Evolutionary conservation across 2,797 vertebrate genomes (phyloP), one percentile per base, ranked within the genome.

Genomic region (Coilia nasus): DNA sequence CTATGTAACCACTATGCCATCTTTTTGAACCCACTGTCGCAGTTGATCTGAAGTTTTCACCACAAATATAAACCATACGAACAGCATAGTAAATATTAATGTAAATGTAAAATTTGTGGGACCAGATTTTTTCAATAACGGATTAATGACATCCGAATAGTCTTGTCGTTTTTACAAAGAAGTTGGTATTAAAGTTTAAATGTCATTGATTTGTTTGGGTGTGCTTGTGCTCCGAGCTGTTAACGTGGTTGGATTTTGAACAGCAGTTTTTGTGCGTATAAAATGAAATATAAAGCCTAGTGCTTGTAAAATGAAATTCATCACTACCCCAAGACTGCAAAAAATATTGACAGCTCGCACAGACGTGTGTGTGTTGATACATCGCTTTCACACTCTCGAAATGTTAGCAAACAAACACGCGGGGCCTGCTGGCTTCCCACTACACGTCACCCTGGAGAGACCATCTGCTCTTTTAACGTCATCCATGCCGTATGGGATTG

Each of bases 361-460:
- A 78, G 71, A 44, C 71, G 71, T 21, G 25, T 59, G 19, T 78
- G 64, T 78, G 67, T 71, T 21, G 71, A 25, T 78, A 78, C 31
- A 44, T 35, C 15, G 71, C 71, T 78, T 44, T 78, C 71, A 78
- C 71, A 78, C 31, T 44, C 31, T 78, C 19, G 71, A 78, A 54
- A 78, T 78, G 71, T 78, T 78, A 44, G 31, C 71, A 78, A 78
- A 78, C 71, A 78, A 78, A 78, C 71, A 44, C 35, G 0, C 17
- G 15, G 17, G 71, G 71, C 71, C 71, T 78, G 71, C 35, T 41
- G 71, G 71, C 71, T 21, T 78, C 35, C 35, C 31, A 21, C 71
- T 35, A 78, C 71, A 78, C 31, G 71, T 78, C 71, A 78, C 71
- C 71, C 71, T 31, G 19, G 35, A 41, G 67, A 78, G 71, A 78